Conservation (phyloP, 2,888 invertebrate species). For the Athalia cordata region DNA sequence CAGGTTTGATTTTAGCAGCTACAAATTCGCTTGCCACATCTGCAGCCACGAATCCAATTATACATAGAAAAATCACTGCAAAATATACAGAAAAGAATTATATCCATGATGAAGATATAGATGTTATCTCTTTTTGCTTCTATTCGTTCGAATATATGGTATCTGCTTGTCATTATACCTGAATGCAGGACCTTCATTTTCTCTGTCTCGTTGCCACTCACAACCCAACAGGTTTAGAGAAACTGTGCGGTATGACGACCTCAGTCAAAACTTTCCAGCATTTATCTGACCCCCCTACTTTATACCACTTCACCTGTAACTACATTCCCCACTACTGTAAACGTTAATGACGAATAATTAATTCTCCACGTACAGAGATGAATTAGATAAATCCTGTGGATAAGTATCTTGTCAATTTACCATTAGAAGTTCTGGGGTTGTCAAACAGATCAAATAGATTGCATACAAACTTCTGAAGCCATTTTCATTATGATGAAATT, state of each 20-base stretch:
- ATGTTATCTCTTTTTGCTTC: not conserved
- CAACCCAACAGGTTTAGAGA: slow-evolving; percentile 9
- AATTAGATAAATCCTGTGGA: too few relatives aligned
- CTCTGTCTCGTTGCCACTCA: not conserved
- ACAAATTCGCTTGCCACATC: slow-evolving; percentile 66
- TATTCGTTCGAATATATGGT: too few relatives aligned
- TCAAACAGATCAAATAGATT: too few relatives aligned
- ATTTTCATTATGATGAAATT: too few relatives aligned
- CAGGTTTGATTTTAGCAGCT: slow-evolving; percentile 66
- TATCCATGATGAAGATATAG: too few relatives aligned
- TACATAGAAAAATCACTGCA: slow-evolving; percentile 60
- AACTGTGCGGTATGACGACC: not conserved
- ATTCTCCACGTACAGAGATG: too few relatives aligned
- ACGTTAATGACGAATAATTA: too few relatives aligned
- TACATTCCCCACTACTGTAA: not conserved
- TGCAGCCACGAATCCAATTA: slow-evolving; percentile 52
- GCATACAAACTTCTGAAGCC: too few relatives aligned
- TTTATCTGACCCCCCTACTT: slow-evolving; percentile 15
- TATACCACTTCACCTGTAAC: not conserved
- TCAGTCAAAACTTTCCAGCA: slow-evolving; percentile 5
- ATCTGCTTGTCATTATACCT: not conserved
- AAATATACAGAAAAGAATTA: not conserved
- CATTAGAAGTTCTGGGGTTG: too few relatives aligned
- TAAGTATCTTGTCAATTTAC: too few relatives aligned
- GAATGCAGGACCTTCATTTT: not conserved